Evolutionary conservation across 2,888 invertebrate genomes (phyloP).

Genomic region (Cotesia congregata): DNA sequence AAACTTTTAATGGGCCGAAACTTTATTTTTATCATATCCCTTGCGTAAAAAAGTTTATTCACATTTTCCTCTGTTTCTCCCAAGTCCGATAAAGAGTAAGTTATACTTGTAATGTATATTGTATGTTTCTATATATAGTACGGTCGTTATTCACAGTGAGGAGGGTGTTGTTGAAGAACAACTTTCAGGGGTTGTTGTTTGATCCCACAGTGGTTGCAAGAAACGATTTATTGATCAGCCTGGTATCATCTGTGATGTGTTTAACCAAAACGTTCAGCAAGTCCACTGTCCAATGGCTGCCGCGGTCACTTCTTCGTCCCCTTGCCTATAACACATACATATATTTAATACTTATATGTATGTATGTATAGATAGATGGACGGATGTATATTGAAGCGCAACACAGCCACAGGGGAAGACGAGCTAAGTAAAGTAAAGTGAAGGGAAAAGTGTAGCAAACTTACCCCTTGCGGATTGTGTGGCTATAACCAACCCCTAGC

Average conservation of each 20-base stretch:
- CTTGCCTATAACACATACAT: not conserved
- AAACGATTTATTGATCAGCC: conserved; percentile 23
- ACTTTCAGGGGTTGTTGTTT: conserved; percentile 18
- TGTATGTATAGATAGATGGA: not conserved
- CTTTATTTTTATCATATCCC: not conserved
- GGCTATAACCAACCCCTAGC: conserved; percentile 1
- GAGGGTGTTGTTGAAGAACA: conserved; percentile 2
- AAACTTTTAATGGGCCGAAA: not conserved
- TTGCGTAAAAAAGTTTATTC: not conserved
- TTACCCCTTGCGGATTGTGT: not conserved
- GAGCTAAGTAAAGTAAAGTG: not conserved
- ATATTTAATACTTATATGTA: not conserved
- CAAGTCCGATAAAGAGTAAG: not conserved
- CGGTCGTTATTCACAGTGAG: conserved; percentile 16
- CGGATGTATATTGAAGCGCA: not conserved
- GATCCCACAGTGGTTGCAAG: conserved; percentile 20
- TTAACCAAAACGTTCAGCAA: conserved; percentile 4
- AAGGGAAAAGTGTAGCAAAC: not conserved
- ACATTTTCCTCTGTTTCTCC: conserved; percentile 6
- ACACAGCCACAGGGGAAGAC: not conserved
- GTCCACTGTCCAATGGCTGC: conserved; percentile 11
- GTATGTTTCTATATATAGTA: not conserved
- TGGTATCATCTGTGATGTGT: not conserved
- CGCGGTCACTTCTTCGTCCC: conserved; percentile 3
- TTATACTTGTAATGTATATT: not conserved